Base-by-base conservation (phyloP, 2,888 invertebrate genomes). In the Dasysyrphus tricinctus region DNA sequence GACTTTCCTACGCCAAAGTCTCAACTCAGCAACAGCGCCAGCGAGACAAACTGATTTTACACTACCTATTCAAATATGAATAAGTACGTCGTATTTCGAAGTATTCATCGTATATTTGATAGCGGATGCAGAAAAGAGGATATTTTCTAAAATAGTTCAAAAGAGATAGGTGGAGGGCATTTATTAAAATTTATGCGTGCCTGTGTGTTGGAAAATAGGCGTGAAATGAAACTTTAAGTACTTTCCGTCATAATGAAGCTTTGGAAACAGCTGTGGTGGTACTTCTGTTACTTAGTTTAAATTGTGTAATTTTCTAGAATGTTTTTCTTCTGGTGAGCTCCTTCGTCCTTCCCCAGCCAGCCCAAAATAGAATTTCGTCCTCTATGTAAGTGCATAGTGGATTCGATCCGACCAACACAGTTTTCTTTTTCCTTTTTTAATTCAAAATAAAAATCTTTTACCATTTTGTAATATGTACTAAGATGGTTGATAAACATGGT, bases 171-270 rank as follows among this genome's bases (percentile, higher is more conserved):
- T 78, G 51, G 63, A 57, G 57, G 57, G 73, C 79, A 57, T 79
- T 73, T 73, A 73, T 79, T 57, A 73, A 67, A 79, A 79, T 79
- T 57, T 73, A 79, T 73, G 79, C 49, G 65, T 65, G 63, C 47
- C 56, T 79, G 73, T 79, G 73, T 79, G 65, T 73, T 73, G 79
- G 73, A 73, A 79, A 79, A 79, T 73, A 79, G 73, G 79, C 79
- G 79, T 79, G 73, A 79, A 79, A 79, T 79, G 47, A 79, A 79
- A 79, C 73, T 79, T 79, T 79, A 79, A 79, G 79, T 73, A 79
- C 79, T 73, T 73, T 79, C 57, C 65, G 73, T 79, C 57, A 73
- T 73, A 65, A 65, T 49, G 65, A 65, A 67, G 79, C 63, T 57
- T 72, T 79, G 11, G 73, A 29, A 79, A 79, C 79, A 79, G 73